These are phyloP conservation scores for Drosophila varians DNA, from an alignment of 1,140 invertebrate genomes.

Conservation along the genomic window DNA sequence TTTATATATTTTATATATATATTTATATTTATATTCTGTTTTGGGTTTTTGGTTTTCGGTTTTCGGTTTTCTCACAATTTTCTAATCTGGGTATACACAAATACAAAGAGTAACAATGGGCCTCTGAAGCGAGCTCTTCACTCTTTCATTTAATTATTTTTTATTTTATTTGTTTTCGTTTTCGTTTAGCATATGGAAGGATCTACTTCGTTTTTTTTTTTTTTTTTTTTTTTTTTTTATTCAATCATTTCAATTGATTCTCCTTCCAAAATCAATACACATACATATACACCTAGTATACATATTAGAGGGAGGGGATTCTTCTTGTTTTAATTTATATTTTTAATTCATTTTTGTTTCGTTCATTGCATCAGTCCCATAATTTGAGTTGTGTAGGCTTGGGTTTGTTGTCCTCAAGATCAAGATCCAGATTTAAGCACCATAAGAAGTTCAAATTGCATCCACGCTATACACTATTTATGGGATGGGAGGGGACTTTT, in stretches of 20 bases:
- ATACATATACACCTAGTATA: constrained; percentile 44
- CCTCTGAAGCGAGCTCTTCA: constrained; percentile 26
- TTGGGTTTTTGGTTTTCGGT: background rate
- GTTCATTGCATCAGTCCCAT: constrained; percentile 78
- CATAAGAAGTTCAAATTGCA: constrained; percentile 72
- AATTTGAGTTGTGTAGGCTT: constrained; percentile 72
- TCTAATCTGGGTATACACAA: constrained; percentile 45
- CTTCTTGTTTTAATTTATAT: constrained; percentile 1
- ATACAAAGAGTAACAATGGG: constrained; percentile 44
- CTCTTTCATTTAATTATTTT: constrained; percentile 23
- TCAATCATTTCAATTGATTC: constrained; percentile 16
- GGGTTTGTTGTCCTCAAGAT: constrained; percentile 59
- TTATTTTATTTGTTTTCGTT: constrained; percentile 14
- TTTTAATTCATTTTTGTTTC: constrained; percentile 19
- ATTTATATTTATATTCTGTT: constrained; percentile 3
- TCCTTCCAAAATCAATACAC: constrained; percentile 21
- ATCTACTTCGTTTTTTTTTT: constrained; percentile 59
- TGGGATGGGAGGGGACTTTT: constrained; percentile 27
- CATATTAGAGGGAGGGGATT: constrained; percentile 8
- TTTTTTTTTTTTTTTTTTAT: constrained; percentile 38
- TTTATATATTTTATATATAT: background rate
- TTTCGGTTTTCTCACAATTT: constrained; percentile 25
- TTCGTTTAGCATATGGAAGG: constrained; percentile 60
- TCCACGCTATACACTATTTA: constrained; percentile 46
- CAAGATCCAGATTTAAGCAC: constrained; percentile 72